These are phyloP conservation scores for Rafetus swinhoei DNA, from an alignment of 2,113 vertebrate species.

Conservation along the genomic window DNA sequence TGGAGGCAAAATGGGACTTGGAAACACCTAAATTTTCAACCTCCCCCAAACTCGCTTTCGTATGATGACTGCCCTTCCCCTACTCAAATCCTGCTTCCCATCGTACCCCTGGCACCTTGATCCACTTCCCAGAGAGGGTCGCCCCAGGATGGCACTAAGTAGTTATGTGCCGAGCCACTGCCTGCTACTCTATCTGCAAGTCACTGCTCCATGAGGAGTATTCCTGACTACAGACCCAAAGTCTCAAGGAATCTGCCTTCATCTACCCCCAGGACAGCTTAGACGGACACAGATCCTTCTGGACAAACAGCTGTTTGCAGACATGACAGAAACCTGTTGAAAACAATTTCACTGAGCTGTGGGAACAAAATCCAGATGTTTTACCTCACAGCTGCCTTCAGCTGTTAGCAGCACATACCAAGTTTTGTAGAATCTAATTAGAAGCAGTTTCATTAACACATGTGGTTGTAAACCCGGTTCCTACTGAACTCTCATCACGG, in stretches of 20 bases:
- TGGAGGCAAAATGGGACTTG: fast-evolving
- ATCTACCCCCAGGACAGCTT: background rate
- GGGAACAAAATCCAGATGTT: background rate
- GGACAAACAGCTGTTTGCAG: background rate
- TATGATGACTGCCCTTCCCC: background rate
- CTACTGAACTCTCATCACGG: background rate
- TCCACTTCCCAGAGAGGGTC: background rate
- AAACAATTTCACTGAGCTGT: background rate
- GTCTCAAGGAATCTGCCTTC: background rate
- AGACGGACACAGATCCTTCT: background rate
- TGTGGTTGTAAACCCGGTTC: background rate
- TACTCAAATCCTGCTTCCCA: fast-evolving
- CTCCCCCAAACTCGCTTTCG: background rate
- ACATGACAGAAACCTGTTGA: background rate
- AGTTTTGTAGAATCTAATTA: background rate
- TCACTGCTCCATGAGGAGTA: background rate
- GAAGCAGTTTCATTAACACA: background rate
- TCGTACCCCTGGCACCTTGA: fast-evolving
- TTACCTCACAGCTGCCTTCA: background rate
- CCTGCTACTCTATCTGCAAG: background rate
- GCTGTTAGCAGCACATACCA: background rate
- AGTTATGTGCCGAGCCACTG: background rate
- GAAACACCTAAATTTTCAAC: background rate
- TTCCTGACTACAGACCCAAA: background rate
- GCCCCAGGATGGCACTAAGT: background rate